Conservation (phyloP, 2,888 invertebrate genomes). For the Perizoma flavofasciatum region DNA sequence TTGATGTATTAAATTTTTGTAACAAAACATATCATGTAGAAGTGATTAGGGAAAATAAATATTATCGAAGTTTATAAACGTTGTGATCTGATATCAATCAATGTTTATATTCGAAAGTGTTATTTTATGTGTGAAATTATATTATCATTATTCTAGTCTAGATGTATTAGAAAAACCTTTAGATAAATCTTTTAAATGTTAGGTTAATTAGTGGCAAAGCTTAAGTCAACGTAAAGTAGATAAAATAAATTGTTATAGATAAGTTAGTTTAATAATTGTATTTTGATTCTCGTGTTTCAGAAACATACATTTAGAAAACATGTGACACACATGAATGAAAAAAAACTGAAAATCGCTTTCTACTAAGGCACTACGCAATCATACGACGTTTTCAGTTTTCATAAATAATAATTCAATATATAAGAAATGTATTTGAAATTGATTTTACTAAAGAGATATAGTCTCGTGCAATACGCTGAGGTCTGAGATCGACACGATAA, state of each 20-base stretch:
- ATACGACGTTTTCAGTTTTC: no score
- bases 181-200: conserved; percentile 19
- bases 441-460: conserved; percentile 2
- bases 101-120: conserved; percentile 19
- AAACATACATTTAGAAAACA: no score
- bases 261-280: not conserved
- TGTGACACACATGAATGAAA: not conserved
- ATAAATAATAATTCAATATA: no score
- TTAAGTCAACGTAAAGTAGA: conserved; percentile 21
- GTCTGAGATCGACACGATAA: conserved; percentile 34
- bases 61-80: conserved; percentile 60
- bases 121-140: conserved; percentile 3
- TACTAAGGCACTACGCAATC: no score
- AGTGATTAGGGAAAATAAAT: conserved; percentile 65
- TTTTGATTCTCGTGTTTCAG: no score
- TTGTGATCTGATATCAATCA: conserved; percentile 46
- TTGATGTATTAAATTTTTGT: conserved; percentile 41
- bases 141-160: not conserved
- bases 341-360: no score
- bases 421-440: no score
- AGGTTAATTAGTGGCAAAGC: conserved; percentile 19
- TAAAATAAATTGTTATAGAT: conserved; percentile 6
- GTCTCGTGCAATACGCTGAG: conserved; percentile 12
- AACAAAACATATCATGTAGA: conserved; percentile 80
- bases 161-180: conserved; percentile 3